These are phyloP conservation scores for Malacoctenus gilli DNA, from an alignment of 2,797 vertebrate species.

Conservation along the genomic window DNA sequence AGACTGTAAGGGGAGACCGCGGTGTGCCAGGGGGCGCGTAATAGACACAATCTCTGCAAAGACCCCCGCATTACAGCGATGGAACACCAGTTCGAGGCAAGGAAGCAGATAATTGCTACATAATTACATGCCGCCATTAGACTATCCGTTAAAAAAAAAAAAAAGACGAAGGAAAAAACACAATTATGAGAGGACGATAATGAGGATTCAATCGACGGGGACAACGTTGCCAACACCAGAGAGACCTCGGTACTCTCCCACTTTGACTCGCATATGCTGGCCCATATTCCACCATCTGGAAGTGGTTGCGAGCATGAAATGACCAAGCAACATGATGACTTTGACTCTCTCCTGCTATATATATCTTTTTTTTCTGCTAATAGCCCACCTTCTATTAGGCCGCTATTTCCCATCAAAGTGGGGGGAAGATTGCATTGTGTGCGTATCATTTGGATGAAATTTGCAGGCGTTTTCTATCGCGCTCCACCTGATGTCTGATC, in stretches of 20 bases:
- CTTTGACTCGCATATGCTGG: constrained; percentile 80
- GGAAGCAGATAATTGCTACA: constrained; percentile 80
- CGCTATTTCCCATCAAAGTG: constrained; percentile 16
- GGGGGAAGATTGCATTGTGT: not conserved
- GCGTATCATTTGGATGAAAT: constrained; percentile 30
- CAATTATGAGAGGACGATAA: constrained; percentile 75
- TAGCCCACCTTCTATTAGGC: constrained; percentile 23
- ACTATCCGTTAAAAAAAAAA: constrained; percentile 69
- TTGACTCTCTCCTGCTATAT: constrained; percentile 22
- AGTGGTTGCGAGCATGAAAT: constrained; percentile 62
- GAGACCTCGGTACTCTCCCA: constrained; percentile 69
- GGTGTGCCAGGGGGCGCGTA: constrained; percentile 49
- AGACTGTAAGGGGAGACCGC: constrained; percentile 38
- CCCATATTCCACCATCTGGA: constrained; percentile 77
- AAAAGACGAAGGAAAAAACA: constrained; percentile 59
- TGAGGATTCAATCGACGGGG: constrained; percentile 75
- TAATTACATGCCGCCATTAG: constrained; percentile 80
- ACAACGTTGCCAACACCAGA: constrained; percentile 61
- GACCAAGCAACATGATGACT: constrained; percentile 53
- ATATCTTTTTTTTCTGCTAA: constrained; percentile 28
- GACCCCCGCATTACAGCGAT: constrained; percentile 62
- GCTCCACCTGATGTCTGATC: constrained; percentile 37
- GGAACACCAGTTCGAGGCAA: constrained; percentile 69
- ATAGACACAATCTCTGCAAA: constrained; percentile 55
- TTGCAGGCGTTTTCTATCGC: constrained; percentile 36